Percentiles rank a stretch among this genome's conserved stretches.
phyloP scores from a whole-genome alignment of 2,888 invertebrate species.

The Aphodius sticticus region DNA sequence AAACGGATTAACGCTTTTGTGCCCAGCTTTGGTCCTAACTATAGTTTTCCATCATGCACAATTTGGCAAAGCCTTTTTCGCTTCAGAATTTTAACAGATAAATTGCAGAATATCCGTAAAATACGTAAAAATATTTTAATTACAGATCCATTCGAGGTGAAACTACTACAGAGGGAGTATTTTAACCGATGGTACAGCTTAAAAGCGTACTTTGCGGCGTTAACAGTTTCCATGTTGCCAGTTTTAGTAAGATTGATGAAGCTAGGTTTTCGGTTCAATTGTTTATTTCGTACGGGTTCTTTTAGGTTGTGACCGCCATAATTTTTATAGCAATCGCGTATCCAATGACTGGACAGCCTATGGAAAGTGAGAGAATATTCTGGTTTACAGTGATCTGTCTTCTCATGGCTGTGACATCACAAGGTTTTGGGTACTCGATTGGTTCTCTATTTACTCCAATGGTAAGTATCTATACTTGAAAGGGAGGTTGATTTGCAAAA shows the following conservation, averaged over 20 bases:
- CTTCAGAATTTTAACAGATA: too few species aligned
- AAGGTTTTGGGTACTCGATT: constrained; percentile 66
- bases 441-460: constrained; percentile 32
- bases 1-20: too few species aligned
- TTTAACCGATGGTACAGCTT: constrained; percentile 82
- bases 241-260: constrained; percentile 66
- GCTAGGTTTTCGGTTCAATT: constrained; percentile 50
- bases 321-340: constrained; percentile 61
- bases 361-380: constrained; percentile 67
- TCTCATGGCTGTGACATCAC: constrained; percentile 72
- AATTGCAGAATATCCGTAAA: too few species aligned
- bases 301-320: constrained; percentile 26
- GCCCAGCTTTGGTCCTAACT: too few species aligned
- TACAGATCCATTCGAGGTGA: constrained; percentile 76
- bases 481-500: too few species aligned
- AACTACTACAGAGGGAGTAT: constrained; percentile 75
- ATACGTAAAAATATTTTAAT: too few species aligned
- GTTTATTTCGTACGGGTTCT: constrained; percentile 69
- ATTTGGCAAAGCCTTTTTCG: too few species aligned
- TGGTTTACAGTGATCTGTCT: constrained; percentile 74
- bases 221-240: constrained; percentile 72
- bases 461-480: constrained; percentile 24
- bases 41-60: too few species aligned
- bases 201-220: constrained; percentile 75
- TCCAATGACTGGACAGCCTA: constrained; percentile 71